Conservation (phyloP, 2,797 vertebrate genomes). For the Protosalanx chinensis region DNA sequence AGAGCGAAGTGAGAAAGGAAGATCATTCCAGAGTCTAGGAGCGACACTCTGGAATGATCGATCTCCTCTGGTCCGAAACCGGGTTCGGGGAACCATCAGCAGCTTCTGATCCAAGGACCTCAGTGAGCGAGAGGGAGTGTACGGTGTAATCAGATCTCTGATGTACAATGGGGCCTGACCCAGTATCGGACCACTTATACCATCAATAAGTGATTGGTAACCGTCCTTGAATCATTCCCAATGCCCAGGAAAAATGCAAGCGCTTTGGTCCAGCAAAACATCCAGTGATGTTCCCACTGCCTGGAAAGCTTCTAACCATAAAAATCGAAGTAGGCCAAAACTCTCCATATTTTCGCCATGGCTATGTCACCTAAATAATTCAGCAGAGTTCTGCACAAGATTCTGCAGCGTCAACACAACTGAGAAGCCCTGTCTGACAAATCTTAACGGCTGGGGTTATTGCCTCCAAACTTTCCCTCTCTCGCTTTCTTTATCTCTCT, state of each 20-base stretch:
- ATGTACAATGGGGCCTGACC: no score
- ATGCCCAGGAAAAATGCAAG: slow-evolving; percentile 2
- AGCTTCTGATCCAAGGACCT: no score
- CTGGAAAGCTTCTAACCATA: slow-evolving; percentile 38
- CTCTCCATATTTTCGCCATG: slow-evolving; percentile 66
- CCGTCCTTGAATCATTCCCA: not conserved
- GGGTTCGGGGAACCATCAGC: no score
- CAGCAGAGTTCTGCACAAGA: slow-evolving; percentile 65
- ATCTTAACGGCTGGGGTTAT: slow-evolving; percentile 46
- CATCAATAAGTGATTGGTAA: not conserved
- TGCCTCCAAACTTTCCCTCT: slow-evolving; percentile 36
- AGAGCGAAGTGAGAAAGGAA: no score
- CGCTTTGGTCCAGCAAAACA: slow-evolving; percentile 26
- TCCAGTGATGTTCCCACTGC: slow-evolving; percentile 39
- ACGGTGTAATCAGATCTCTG: no score
- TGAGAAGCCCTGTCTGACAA: slow-evolving; percentile 52
- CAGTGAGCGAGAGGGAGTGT: no score
- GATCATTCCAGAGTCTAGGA: no score
- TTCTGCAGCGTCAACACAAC: slow-evolving; percentile 71
- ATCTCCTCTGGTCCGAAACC: no score
- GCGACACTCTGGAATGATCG: no score
- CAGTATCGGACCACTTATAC: no score
- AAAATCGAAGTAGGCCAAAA: slow-evolving; percentile 68
- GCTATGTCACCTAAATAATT: slow-evolving; percentile 74
- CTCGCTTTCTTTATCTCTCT: slow-evolving; percentile 15